These are phyloP conservation scores for Mactra quadrangularis DNA, from an alignment of 1,140 invertebrate genomes.

Conservation along the genomic window DNA sequence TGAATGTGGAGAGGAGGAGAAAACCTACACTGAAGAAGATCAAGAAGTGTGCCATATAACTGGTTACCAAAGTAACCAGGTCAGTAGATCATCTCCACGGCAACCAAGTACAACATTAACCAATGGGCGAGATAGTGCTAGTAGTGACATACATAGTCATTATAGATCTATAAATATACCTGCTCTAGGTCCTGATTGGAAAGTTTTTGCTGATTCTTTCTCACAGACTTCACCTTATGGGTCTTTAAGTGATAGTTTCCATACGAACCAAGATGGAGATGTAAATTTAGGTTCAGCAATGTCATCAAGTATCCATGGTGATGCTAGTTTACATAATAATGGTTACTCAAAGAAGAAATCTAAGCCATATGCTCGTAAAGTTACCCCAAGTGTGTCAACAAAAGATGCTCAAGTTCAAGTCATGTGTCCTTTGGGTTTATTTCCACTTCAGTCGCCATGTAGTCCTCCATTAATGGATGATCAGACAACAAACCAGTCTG, in stretches of 20 bases:
- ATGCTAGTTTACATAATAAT: slow-evolving; percentile 18
- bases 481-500: slow-evolving; percentile 2
- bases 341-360: slow-evolving; percentile 21
- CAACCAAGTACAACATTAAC: slow-evolving; percentile 37
- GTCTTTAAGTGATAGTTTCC: slow-evolving; percentile 42
- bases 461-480: slow-evolving; percentile 31
- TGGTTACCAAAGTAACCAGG: slow-evolving; percentile 38
- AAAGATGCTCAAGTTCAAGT: slow-evolving; percentile 71
- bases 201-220: slow-evolving; percentile 51
- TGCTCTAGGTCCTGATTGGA: slow-evolving; percentile 54
- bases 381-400: slow-evolving; percentile 59
- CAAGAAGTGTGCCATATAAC: slow-evolving; percentile 76
- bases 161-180: slow-evolving; percentile 52
- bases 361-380: slow-evolving; percentile 65
- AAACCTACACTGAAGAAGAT: slow-evolving; percentile 71
- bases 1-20: slow-evolving; percentile 63
- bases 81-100: slow-evolving; percentile 45
- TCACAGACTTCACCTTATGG: slow-evolving; percentile 68
- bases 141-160: slow-evolving; percentile 47
- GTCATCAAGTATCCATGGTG: slow-evolving; percentile 42
- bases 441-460: slow-evolving; percentile 53
- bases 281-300: slow-evolving; percentile 3
- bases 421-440: slow-evolving; percentile 67
- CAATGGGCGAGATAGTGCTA: slow-evolving; percentile 42
- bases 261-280: slow-evolving; percentile 11